These are phyloP conservation scores for Sprattus sprattus DNA, from an alignment of 2,113 vertebrate species.

Conservation along the genomic window DNA sequence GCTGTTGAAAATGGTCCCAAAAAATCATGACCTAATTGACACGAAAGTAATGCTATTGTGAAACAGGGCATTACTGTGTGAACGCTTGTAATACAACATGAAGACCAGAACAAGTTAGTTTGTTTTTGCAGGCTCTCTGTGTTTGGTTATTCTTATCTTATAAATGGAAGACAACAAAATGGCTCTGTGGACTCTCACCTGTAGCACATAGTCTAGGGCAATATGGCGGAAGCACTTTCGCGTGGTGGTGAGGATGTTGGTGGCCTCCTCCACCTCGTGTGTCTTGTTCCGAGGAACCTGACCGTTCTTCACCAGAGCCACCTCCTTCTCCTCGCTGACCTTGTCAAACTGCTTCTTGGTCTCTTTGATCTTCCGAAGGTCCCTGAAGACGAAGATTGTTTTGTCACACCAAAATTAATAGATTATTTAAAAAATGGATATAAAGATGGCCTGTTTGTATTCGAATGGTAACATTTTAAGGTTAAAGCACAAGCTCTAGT, in stretches of 20 bases:
- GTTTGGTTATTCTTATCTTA: neutral
- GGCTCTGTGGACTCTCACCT: constrained; percentile 67
- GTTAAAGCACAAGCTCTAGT: neutral
- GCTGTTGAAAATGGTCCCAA: neutral
- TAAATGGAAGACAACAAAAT: neutral
- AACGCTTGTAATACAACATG: neutral
- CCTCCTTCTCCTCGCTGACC: constrained; percentile 96
- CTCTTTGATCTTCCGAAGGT: constrained; percentile 96
- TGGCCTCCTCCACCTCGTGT: constrained; percentile 94
- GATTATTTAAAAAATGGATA: neutral
- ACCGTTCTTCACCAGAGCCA: constrained; percentile 91
- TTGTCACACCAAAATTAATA: neutral
- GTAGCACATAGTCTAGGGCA: constrained; percentile 94
- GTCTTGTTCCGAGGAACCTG: constrained; percentile 95
- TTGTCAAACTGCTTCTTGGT: constrained; percentile 98
- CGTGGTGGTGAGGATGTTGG: constrained; percentile 89
- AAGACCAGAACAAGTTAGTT: neutral
- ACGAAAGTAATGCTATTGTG: too few species aligned
- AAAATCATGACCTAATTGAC: neutral
- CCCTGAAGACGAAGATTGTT: constrained; percentile 66
- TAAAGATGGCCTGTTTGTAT: neutral
- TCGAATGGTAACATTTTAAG: neutral
- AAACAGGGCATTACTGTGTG: neutral
- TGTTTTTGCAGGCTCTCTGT: neutral
- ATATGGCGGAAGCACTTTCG: constrained; percentile 95